Percentiles rank a stretch among this genome's conserved stretches.
These are phyloP conservation scores for Penaeus japonicus DNA, from an alignment of 1,140 invertebrate genomes.

Conservation along the genomic window DNA sequence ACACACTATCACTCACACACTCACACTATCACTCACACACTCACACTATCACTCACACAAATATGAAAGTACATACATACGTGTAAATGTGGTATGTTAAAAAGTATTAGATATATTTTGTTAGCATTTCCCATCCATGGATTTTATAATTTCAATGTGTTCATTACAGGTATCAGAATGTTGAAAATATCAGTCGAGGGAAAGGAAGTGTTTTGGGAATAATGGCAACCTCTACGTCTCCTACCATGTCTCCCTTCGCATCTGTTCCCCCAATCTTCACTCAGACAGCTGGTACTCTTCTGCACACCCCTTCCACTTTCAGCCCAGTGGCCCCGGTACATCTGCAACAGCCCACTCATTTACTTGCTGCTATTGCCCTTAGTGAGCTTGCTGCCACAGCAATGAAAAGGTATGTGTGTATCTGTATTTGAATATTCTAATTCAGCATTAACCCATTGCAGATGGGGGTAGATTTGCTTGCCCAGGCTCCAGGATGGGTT, in stretches of 20 bases:
- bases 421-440: background rate
- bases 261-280: no score
- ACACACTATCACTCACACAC: no score
- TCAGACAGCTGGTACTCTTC: background rate
- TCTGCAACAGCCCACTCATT: constrained; percentile 39
- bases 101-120: no score
- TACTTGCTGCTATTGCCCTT: constrained; percentile 55
- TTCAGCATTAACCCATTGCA: no score
- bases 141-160: background rate
- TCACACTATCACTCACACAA: no score
- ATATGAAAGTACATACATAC: no score
- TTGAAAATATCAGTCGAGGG: constrained; percentile 1
- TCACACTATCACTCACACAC: no score
- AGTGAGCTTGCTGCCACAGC: constrained; percentile 55
- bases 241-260: background rate
- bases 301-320: constrained; percentile 21
- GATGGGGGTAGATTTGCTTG: no score
- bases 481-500: no score
- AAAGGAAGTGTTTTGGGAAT: background rate
- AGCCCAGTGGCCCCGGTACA: background rate
- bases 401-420: constrained; percentile 40
- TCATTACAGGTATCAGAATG: constrained; percentile 23
- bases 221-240: background rate
- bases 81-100: no score
- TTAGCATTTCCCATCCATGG: no score